Evolutionary conservation across 2,888 invertebrate genomes (phyloP).

Genomic region (Dioctria rufipes): DNA sequence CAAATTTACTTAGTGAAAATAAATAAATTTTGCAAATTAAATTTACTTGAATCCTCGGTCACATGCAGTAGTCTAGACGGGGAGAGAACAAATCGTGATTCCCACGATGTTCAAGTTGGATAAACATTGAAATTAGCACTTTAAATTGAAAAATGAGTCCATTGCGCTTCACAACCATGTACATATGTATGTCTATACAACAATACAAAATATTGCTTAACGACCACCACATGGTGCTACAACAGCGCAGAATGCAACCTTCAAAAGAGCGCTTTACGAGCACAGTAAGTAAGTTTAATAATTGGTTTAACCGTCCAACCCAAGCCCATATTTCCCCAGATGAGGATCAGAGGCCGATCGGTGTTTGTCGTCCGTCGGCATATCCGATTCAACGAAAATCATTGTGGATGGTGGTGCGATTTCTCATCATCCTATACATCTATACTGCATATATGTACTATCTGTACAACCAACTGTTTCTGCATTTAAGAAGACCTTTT

Average conservation of each 20-base stretch:
- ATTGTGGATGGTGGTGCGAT: neutral
- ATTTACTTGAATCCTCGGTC: too few species aligned
- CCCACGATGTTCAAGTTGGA: slow-evolving; percentile 36
- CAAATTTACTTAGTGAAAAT: too few species aligned
- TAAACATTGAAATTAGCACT: slow-evolving; percentile 47
- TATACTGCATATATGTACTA: too few species aligned
- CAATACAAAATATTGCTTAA: neutral
- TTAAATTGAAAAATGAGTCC: slow-evolving; percentile 50
- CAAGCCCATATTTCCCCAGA: neutral
- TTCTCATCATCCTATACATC: neutral
- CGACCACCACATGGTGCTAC: slow-evolving; percentile 4
- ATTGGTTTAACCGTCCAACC: slow-evolving; percentile 28
- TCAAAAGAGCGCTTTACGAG: slow-evolving; percentile 1
- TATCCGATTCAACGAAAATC: slow-evolving; percentile 35
- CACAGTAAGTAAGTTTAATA: neutral
- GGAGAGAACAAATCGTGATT: neutral
- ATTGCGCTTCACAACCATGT: slow-evolving; percentile 17
- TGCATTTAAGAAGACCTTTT: neutral
- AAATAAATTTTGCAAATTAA: too few species aligned
- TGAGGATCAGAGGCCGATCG: neutral
- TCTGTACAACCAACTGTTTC: neutral
- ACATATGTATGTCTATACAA: too few species aligned
- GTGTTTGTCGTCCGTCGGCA: slow-evolving; percentile 1
- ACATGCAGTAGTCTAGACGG: too few species aligned
- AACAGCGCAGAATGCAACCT: slow-evolving; percentile 11